Evolutionary conservation across 2,797 vertebrate genomes (phyloP).

Genomic region (Vespertilio murinus): DNA sequence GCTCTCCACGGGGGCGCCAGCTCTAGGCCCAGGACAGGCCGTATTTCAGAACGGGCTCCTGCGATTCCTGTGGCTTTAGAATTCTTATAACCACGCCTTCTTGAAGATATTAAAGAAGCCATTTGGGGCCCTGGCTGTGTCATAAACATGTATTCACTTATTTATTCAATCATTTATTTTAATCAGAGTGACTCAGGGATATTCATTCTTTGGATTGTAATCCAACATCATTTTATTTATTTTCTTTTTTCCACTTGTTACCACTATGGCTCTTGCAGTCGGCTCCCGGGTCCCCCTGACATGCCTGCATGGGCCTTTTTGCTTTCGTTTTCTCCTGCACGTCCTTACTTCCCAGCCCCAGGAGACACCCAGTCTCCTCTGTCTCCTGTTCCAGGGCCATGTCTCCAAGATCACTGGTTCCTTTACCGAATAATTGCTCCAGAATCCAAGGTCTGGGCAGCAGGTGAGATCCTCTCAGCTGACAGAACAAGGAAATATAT

Average conservation of each 20-base stretch:
- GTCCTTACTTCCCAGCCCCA: accelerated
- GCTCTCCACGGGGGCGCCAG: accelerated
- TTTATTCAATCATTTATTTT: not conserved
- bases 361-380: accelerated
- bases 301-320: accelerated
- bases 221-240: accelerated
- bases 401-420: accelerated
- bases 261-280: accelerated
- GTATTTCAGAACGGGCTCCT: not conserved
- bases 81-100: accelerated
- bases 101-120: accelerated
- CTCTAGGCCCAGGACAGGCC: accelerated
- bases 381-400: accelerated
- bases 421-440: not conserved
- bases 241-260: accelerated
- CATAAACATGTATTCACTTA: accelerated
- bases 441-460: not conserved
- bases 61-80: not conserved
- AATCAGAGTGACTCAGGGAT: accelerated
- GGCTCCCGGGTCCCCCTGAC: not conserved
- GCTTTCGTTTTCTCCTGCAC: accelerated
- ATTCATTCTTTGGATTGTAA: no score
- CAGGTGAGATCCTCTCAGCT: accelerated
- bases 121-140: not conserved
- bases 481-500: accelerated